Evolutionary conservation across 2,888 invertebrate species (phyloP), one percentile per base, ranked within the genome.

Genomic region (Anaspis maculata): DNA sequence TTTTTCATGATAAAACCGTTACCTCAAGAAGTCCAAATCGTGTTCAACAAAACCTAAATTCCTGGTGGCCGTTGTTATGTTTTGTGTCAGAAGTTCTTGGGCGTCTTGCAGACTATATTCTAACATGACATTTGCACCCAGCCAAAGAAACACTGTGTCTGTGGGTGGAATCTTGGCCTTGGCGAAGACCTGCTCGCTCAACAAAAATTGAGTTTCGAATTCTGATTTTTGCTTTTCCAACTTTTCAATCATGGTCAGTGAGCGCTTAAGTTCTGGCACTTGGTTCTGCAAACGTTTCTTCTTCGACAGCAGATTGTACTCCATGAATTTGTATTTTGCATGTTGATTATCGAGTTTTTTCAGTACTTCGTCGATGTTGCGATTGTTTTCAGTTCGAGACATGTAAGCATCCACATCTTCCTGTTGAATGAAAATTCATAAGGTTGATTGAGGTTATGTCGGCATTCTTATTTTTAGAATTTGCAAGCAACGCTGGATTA

Each of bases 241-340:
- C 59, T 90, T 85, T 58, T 85, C 81, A 41, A 97, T 85, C 81
- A 95, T 90, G 59, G 89, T 85, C 48, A 96, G 62, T 0, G 95
- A 90, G 43, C 89, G 77, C 51, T 87, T 83, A 47, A 96, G 72
- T 61, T 97, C 96, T n/a, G 95, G 94, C 47, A 97, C 86, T 70
- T 96, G 95, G 35, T 79, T 78, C 53, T 87, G 83, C 37, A 97
- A 70, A 64, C 91, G 78, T 54, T 83, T 79, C 46, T 88, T 82
- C 52, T 92, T 90, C 9, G 88, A 83, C 32, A 81, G 74, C 45
- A 97, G 73, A 64, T 91, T 94, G 52, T 80, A 82, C 67, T 97
- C 96, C 90, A 97, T 92, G 61, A 91, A 90, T 69, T 95, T 94
- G 64, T 96, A 96, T 72, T 96, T 95, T 39, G 84, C 83, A 69